These are phyloP conservation scores for Gavia stellata DNA, from an alignment of 2,113 vertebrate species.

Conservation along the genomic window DNA sequence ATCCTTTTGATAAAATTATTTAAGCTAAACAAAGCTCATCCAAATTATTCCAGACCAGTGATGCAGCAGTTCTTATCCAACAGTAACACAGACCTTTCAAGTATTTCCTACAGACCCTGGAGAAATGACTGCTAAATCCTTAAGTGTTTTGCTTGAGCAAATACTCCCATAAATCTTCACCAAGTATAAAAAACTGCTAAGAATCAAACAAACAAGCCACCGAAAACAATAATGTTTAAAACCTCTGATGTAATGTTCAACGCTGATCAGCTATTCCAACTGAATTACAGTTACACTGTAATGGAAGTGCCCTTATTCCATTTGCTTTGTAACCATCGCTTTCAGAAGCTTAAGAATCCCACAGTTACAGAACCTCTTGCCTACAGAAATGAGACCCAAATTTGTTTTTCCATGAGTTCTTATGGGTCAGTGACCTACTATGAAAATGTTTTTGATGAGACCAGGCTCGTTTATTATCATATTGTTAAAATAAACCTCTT, in stretches of 20 bases:
- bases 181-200: not conserved
- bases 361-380: slow-evolving; percentile 33
- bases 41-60: not conserved
- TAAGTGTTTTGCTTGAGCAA: slow-evolving; percentile 1
- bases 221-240: not conserved
- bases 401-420: slow-evolving; percentile 55
- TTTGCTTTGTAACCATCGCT: not conserved
- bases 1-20: not conserved
- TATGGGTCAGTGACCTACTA: slow-evolving; percentile 55
- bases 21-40: slow-evolving; percentile 11
- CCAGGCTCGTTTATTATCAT: slow-evolving; percentile 52
- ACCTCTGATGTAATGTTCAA: not conserved
- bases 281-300: not conserved
- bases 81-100: not conserved
- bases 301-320: not conserved
- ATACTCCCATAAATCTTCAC: slow-evolving; percentile 11
- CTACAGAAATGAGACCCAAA: slow-evolving; percentile 42
- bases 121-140: slow-evolving; percentile 11
- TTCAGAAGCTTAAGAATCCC: slow-evolving; percentile 12
- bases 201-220: slow-evolving; percentile 18
- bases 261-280: not conserved
- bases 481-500: slow-evolving; percentile 59
- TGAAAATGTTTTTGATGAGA: slow-evolving; percentile 59
- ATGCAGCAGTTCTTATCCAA: slow-evolving; percentile 5
- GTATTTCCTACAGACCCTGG: slow-evolving; percentile 9